These are phyloP conservation scores for Psittacula derbiana DNA, from an alignment of 2,797 vertebrate genomes.

Conservation along the genomic window DNA sequence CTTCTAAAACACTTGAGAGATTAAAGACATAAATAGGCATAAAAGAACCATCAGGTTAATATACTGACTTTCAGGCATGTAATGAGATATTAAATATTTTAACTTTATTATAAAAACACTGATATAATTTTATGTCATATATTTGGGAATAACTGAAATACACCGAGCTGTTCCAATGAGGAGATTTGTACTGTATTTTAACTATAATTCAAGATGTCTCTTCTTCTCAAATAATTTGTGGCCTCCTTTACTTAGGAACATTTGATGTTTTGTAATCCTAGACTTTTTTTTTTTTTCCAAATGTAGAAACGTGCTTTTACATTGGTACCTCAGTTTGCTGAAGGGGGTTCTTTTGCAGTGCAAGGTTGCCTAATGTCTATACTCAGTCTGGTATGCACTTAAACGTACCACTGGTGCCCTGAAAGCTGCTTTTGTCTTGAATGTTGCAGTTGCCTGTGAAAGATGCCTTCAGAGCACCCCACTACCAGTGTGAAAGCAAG, in stretches of 20 bases:
- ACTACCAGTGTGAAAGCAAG: neutral
- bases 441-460: neutral
- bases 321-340: neutral
- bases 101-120: neutral
- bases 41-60: neutral
- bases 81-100: neutral
- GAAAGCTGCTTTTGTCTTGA: neutral
- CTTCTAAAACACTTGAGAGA: neutral
- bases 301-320: neutral
- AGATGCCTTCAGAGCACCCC: neutral
- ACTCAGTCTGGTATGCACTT: neutral
- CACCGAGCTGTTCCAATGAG: neutral
- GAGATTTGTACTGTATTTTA: neutral
- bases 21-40: neutral
- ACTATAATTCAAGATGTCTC: neutral
- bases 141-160: neutral
- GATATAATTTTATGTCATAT: neutral
- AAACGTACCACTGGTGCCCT: neutral
- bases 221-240: neutral
- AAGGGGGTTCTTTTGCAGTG: neutral
- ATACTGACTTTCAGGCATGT: neutral
- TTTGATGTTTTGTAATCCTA: neutral
- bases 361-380: neutral
- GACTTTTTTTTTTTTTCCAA: neutral
- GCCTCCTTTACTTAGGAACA: neutral